phyloP scores from a whole-genome alignment of 2,888 invertebrate genomes.

The Acronicta leporina region DNA sequence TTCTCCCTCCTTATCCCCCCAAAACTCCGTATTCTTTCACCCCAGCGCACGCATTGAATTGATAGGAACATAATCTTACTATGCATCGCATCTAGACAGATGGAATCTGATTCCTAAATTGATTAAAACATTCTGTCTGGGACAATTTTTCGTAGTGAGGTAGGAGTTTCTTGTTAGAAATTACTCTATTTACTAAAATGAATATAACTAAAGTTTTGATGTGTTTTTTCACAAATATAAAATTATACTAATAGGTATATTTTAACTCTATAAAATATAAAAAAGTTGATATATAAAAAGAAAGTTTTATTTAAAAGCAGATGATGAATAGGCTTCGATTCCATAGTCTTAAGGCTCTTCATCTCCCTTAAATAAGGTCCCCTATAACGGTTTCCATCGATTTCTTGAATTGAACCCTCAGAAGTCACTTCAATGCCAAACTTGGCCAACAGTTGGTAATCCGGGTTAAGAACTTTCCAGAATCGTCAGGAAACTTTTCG shows the following conservation, averaged over 20 bases:
- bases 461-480: conserved; percentile 48
- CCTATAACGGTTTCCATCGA: conserved; percentile 56
- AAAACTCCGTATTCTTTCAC: conserved; percentile 71
- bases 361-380: conserved; percentile 3
- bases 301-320: no score
- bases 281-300: no score
- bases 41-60: conserved; percentile 50
- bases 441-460: conserved; percentile 61
- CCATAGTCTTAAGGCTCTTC: background rate
- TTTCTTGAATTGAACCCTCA: conserved; percentile 63
- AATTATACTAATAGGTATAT: no score
- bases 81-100: conserved; percentile 32
- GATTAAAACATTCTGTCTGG: conserved; percentile 17
- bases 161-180: background rate
- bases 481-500: conserved; percentile 43
- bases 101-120: conserved; percentile 38
- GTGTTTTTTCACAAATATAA: no score
- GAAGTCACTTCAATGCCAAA: conserved; percentile 66
- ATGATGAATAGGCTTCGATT: background rate
- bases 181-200: no score
- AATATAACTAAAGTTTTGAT: no score
- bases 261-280: no score
- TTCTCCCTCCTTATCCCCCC: conserved; percentile 60
- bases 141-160: conserved; percentile 1
- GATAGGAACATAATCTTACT: conserved; percentile 38